Evolutionary conservation across 2,888 invertebrate species (phyloP), one percentile per base, ranked within the genome.

Genomic region (Drosophila tripunctata): DNA sequence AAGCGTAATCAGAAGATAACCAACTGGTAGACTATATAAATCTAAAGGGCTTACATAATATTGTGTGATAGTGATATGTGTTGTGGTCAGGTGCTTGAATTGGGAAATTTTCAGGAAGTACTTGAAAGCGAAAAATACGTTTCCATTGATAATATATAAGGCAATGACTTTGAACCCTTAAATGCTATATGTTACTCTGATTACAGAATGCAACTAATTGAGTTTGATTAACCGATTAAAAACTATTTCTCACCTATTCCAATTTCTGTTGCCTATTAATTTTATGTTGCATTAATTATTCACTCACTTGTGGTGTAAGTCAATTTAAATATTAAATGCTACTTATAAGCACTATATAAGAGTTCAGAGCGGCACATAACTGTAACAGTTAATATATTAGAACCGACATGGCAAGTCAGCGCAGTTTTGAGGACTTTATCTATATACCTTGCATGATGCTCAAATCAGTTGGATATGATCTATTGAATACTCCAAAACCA

Each of bases 11-110:
- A n/a, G n/a, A 17, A n/a, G 8, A 36, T n/a, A 36, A 17, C 2
- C 15, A 22, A 44, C 24, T 15, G 7, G 6, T 12, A 10, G 24
- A n/a, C 7, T 15, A 43, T 69, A 58, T 50, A 72, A 70, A 70
- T 69, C 58, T 21, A 51, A 45, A 15, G 41, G 45, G 51, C n/a
- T 31, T 27, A 24, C 14, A 5, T n/a, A n/a, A n/a, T n/a, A n/a
- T n/a, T n/a, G n/a, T n/a, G n/a, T 35, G 35, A 48, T 64, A 52
- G 5, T 22, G 43, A 41, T 40, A 36, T n/a, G n/a, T n/a, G n/a
- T n/a, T n/a, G n/a, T n/a, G n/a, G 38, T 4, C 62, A 62, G 48
- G 62, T 44, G 68, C 15, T 45, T 30, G 7, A 33, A 44, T 47
- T 22, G 19, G n/a, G 31, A 44, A 30, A 27, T 21, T 47, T 24